A percentile compares a stretch with the other conserved stretches of the same genome.
These are phyloP conservation scores for Clupea harengus DNA, from an alignment of 2,113 vertebrate species.

Conservation along the genomic window DNA sequence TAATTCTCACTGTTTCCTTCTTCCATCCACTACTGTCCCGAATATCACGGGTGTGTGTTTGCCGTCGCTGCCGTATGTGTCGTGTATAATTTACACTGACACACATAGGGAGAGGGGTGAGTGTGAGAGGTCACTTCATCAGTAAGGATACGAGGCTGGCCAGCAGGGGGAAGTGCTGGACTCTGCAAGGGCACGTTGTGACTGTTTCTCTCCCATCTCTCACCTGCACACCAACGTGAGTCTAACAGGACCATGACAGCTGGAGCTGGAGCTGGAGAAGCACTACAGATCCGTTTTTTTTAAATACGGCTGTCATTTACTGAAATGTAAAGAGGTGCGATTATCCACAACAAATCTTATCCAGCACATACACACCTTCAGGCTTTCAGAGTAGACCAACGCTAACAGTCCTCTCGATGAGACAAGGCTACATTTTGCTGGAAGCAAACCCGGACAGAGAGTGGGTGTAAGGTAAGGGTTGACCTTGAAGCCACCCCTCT, in stretches of 20 bases:
- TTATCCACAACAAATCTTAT: background rate
- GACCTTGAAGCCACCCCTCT: background rate
- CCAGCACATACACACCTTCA: background rate
- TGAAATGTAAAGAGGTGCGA: background rate
- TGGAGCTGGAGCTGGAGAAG: background rate
- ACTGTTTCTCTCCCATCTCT: background rate
- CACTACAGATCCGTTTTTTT: background rate
- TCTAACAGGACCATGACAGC: background rate
- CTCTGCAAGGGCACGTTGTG: background rate
- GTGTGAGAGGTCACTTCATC: background rate
- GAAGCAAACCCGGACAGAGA: background rate
- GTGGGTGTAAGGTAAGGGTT: background rate
- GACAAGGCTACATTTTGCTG: background rate
- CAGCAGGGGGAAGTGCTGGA: background rate
- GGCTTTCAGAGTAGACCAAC: background rate
- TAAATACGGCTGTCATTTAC: background rate
- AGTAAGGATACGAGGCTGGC: background rate
- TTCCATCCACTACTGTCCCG: background rate
- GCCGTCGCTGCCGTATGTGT: background rate
- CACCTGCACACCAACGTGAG: background rate
- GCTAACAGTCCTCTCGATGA: background rate
- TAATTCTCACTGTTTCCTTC: background rate
- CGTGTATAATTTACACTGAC: slow-evolving; percentile 2
- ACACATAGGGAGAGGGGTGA: background rate
- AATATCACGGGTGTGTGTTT: background rate